Base-by-base conservation (phyloP, 1,140 invertebrate genomes). In the Heliconius hewitsoni region DNA sequence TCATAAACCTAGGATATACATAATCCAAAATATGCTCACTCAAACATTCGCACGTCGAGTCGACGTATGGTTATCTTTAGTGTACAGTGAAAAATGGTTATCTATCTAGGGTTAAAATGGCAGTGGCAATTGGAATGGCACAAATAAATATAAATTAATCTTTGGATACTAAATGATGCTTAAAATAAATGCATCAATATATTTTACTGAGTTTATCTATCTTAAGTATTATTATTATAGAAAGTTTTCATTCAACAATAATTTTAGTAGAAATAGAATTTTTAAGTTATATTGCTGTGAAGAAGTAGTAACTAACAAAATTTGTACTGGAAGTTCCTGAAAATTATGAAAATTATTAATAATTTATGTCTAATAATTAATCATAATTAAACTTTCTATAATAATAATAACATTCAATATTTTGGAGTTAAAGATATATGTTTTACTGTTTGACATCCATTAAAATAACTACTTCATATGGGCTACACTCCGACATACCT, bases 401-500 rank as follows among this genome's bases (percentile, higher is more conserved):
- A 66, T 30, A 66, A 60, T 23, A 60, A 66, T 30, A 27, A 30
- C 23, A 2, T 9, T 23, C 1, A 9, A 66, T 66, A 66, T 5
- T 66, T 13, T 66, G 60, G 1, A 6, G 0, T 52, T 19, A 52
- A 18, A 52, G 5, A 19, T 5, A 46, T 23, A 57, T 57, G 34
- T n/a, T 34, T 83, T 86, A 83, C 19, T 87, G 89, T 79, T 94
- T 94, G 1, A 94, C 91, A 89, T 95, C 94, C 89, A 94, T 94
- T 13, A 95, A 87, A 52, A 95, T 87, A 19, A 95, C 95, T 78
- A 95, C 95, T 85, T 96, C 94, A 95, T 97, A 97, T 1, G 96
- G 96, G 77, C 96, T 96, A 87, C 97, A 97, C 85, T 97, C 96
- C 75, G 96, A 96, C 80, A 97, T 91, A 80, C 95, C 95, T 34